phyloP scores from a whole-genome alignment of 1,140 invertebrate species.

The Papilio xuthus region DNA sequence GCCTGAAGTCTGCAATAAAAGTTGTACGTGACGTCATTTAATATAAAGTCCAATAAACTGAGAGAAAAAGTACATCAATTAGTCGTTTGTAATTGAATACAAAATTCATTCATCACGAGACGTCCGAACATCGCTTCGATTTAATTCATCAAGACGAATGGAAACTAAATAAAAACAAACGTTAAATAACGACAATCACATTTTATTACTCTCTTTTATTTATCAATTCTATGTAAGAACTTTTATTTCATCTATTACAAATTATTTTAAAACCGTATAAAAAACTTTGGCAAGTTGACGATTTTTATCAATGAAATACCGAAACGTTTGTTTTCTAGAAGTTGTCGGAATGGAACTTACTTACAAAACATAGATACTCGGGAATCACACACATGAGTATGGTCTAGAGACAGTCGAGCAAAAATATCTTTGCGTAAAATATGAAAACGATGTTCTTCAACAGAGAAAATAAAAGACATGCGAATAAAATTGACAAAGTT shows the following conservation, averaged over 20 bases:
- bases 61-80: conserved; percentile 2
- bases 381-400: too few species aligned
- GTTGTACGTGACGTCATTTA: background rate
- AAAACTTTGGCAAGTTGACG: too few species aligned
- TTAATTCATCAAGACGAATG: conserved; percentile 18
- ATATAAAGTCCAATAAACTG: background rate
- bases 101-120: background rate
- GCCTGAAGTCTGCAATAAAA: background rate
- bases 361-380: too few species aligned
- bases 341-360: too few species aligned
- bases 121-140: background rate
- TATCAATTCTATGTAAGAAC: background rate
- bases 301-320: too few species aligned
- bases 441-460: background rate
- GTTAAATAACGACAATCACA: background rate
- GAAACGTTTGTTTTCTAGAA: too few species aligned
- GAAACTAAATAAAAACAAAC: conserved; percentile 1
- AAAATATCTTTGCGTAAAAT: background rate
- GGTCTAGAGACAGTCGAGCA: too few species aligned
- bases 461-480: background rate
- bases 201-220: background rate
- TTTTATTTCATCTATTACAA: too few species aligned
- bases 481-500: background rate
- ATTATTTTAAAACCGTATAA: too few species aligned
- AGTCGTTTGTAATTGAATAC: conserved; percentile 15